Base-by-base conservation (phyloP, 2,113 vertebrate genomes). In the Orthonyx spaldingii region DNA sequence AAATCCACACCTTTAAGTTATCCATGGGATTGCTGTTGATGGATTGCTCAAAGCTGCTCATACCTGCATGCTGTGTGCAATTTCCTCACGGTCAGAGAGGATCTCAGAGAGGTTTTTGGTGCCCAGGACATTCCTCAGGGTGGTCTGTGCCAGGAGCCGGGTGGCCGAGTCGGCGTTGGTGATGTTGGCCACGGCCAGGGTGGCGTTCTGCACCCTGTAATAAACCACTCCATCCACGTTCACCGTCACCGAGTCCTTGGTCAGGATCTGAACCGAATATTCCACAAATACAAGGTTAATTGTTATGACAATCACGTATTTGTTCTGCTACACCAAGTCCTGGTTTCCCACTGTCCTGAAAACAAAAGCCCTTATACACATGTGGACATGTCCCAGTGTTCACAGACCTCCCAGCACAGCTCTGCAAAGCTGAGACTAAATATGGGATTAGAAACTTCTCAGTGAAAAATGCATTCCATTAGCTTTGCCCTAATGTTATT, bases 1-100 rank as follows among this genome's bases (percentile, higher is more conserved):
- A 59, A 80, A 71, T 27, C 35, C 47, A 13, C 16, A 33, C 32
- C 50, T 42, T 23, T 4, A 41, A 9, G 32, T 70, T 84, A 30
- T 11, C 33, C 20, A 2, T 1, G 13, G 50, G 19, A 39, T 61
- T 60, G 46, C 41, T 64, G 63, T 53, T 17, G 53, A 13, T 28
- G 39, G 44, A 15, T 5, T 21, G 74, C 66, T 27, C 26, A 8
- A 23, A 4, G 24, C 17, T 11, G 37, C 30, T 71, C 86, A 5
- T 96, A 99, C 99, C 98, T 99, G 99, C 99, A 99, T 99, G 91
- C 98, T 99, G 96, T 99, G 99, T 3, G 99, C 99, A 3, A 99
- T 99, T 56, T 99, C 99, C 80, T 99, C 99, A 1, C 99, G 98
- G 94, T 99, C 99, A 2, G 99, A 99, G 86, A 99, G 98, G 92